Evolutionary conservation across 1,140 invertebrate genomes (phyloP).

Genomic region (Drosophila virilis): DNA sequence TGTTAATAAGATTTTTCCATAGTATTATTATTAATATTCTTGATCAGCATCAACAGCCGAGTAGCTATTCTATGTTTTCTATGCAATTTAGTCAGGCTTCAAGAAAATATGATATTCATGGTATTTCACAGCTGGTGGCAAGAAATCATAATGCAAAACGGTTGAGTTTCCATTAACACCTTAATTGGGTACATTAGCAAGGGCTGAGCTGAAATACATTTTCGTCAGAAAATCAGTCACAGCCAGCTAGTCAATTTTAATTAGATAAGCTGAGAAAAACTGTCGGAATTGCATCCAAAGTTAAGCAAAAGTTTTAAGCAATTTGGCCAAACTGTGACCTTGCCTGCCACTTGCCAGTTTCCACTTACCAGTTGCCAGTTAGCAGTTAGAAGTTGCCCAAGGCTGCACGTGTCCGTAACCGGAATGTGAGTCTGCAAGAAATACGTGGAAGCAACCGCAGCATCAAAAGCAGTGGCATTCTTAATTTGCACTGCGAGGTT

Average conservation of each 20-base stretch:
- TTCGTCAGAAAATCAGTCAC: not conserved
- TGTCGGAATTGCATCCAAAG: not conserved
- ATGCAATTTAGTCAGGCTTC: no score
- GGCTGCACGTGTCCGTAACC: slow-evolving; percentile 6
- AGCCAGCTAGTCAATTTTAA: slow-evolving; percentile 5
- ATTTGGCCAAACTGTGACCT: slow-evolving; percentile 1
- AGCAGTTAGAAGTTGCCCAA: not conserved
- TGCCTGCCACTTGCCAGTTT: slow-evolving; percentile 1
- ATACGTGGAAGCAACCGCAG: not conserved
- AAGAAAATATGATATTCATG: no score
- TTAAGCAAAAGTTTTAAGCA: slow-evolving; percentile 6
- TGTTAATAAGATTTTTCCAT: no score
- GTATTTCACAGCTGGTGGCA: no score
- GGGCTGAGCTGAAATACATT: no score
- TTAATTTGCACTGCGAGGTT: slow-evolving; percentile 2
- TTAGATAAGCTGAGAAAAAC: not conserved
- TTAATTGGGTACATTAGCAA: not conserved
- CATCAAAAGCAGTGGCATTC: not conserved
- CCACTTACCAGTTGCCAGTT: not conserved
- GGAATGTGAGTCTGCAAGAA: not conserved
- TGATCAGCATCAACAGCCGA: no score
- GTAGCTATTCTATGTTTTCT: no score
- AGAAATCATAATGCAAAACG: no score
- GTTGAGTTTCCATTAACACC: not conserved
- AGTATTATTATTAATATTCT: no score